These are phyloP conservation scores for Ambastaia sidthimunki DNA, from an alignment of 2,797 vertebrate genomes.

Conservation along the genomic window DNA sequence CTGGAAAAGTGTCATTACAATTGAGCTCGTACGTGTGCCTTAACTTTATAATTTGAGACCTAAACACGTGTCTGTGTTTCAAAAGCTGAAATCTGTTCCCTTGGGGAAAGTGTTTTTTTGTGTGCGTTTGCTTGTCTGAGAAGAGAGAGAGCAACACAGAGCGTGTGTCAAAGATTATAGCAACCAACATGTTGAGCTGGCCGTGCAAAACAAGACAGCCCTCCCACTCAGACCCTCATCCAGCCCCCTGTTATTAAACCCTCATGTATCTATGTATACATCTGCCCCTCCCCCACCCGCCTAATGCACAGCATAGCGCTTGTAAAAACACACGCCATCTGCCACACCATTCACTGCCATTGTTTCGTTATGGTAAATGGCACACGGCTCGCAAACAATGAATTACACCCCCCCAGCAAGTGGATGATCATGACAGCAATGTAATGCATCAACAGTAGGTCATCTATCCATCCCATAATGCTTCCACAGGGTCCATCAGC, in stretches of 20 bases:
- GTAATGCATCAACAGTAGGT: slow-evolving; percentile 12
- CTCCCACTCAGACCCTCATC: slow-evolving; percentile 17
- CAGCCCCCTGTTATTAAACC: slow-evolving; percentile 42
- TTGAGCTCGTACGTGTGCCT: too few species aligned
- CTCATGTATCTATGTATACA: slow-evolving; percentile 30
- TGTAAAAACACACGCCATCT: slow-evolving; percentile 46
- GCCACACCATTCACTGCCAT: slow-evolving; percentile 30
- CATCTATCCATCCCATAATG: slow-evolving; percentile 31
- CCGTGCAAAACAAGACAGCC: slow-evolving; percentile 22
- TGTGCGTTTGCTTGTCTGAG: neutral
- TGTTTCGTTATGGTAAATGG: slow-evolving; percentile 45
- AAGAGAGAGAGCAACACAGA: neutral
- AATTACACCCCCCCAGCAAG: neutral
- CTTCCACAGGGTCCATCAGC: slow-evolving; percentile 59
- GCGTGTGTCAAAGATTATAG: slow-evolving; percentile 10
- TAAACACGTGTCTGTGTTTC: neutral
- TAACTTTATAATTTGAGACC: too few species aligned
- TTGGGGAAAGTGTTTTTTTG: slow-evolving; percentile 1
- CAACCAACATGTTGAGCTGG: slow-evolving; percentile 3
- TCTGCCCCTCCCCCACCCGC: slow-evolving; percentile 31
- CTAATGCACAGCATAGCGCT: slow-evolving; percentile 11
- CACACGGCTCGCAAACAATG: slow-evolving; percentile 27
- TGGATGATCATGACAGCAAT: neutral
- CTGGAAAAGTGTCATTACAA: too few species aligned
- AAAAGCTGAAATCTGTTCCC: neutral